Base-by-base conservation (phyloP, 2,888 invertebrate genomes). In the Octonoba sinensis region DNA sequence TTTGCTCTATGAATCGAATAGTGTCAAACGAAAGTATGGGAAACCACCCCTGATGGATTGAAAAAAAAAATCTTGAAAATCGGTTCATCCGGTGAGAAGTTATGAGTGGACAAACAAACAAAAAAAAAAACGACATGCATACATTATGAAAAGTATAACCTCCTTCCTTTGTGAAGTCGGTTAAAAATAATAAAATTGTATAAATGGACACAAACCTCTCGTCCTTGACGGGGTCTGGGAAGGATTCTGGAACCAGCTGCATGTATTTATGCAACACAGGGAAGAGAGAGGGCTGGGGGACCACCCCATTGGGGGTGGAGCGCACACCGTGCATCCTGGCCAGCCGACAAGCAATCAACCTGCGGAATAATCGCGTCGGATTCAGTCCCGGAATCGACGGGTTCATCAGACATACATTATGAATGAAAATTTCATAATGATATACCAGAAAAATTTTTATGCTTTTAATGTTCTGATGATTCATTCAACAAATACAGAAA, bases 301-400 rank as follows among this genome's bases (percentile, higher is more conserved):
- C 54, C 24, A 77, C 57, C 8, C 76, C 83, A 66, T 83, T 84
- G 12, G 72, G 90, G 85, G 89, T 89, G 69, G 88, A 87, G 70
- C 90, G 76, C 15, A 89, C 82, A 3, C 85, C 83, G 79, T 89
- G 89, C 75, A 89, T 85, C 62, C 85, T 85, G 4, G 88, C 96
- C 93, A 98, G 93, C 87, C 93, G 92, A 85, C 90, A 90, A 0
- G 96, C 96, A 16, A 98, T 87, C 46, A 82, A 66, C 13, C 83
- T 84, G 49, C 15, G 73, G 49, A 22, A 59, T 20, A 22, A 59
- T 4, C 0, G 18, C 46, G 16, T 49, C 13, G 16, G 13, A 49
- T 49, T 16, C 13, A 49, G 16, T 16, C 16, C 1, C 49, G 16
- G 16, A 15, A 49, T 15, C 13, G 16, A 49, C 16, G 49, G 49